Evolutionary conservation across 2,888 invertebrate genomes (phyloP).

Genomic region (Thumatha senex): DNA sequence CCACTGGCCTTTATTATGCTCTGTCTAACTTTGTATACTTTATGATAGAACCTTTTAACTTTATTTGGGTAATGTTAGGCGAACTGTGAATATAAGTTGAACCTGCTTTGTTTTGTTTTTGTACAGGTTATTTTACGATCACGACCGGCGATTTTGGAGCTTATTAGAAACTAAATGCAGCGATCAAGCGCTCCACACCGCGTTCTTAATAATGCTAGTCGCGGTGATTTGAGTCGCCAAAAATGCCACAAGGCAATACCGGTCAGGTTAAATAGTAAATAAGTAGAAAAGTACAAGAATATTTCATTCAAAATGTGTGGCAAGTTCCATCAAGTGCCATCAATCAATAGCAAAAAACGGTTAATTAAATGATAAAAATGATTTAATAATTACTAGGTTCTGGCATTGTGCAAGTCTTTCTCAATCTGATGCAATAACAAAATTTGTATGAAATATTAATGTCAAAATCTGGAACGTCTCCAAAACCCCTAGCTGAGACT

Average conservation of each 20-base stretch:
- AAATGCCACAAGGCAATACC: too few species aligned
- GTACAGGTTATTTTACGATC: not conserved
- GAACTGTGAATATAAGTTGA: not conserved
- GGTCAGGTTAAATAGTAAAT: too few species aligned
- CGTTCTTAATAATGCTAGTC: too few species aligned
- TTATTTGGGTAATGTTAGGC: constrained; percentile 1
- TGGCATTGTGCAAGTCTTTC: not conserved
- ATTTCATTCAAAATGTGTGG: too few species aligned
- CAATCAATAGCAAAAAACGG: too few species aligned
- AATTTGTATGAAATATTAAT: constrained; percentile 52
- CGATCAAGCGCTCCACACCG: too few species aligned
- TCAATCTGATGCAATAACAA: not conserved
- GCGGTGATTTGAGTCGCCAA: too few species aligned
- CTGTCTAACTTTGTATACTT: constrained; percentile 12
- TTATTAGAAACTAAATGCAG: too few species aligned
- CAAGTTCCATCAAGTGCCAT: too few species aligned
- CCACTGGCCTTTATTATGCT: constrained; percentile 15
- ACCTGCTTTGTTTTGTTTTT: not conserved
- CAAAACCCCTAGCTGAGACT: constrained; percentile 46
- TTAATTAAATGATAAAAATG: too few species aligned
- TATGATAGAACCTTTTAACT: constrained; percentile 1
- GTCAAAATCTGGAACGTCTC: constrained; percentile 48
- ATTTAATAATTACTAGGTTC: not conserved
- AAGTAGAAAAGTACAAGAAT: too few species aligned
- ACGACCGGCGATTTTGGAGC: too few species aligned